These are phyloP conservation scores for Microchirus variegatus DNA, from an alignment of 2,797 vertebrate species.

Conservation along the genomic window DNA sequence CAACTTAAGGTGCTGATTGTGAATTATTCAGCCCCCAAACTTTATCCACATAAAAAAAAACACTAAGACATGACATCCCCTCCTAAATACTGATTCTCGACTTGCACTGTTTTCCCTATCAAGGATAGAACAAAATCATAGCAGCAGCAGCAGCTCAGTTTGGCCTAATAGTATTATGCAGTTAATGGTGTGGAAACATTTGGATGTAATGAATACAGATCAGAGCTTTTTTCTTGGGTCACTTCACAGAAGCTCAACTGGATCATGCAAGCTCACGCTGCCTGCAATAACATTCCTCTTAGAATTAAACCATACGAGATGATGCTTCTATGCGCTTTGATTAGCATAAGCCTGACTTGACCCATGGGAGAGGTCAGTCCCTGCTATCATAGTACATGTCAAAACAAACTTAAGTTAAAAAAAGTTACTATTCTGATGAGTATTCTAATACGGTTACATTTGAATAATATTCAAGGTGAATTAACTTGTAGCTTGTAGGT, in stretches of 20 bases:
- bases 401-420: conserved; percentile 16
- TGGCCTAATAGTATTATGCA: conserved; percentile 62
- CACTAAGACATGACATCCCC: conserved; percentile 41
- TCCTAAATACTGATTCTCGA: conserved; percentile 30
- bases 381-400: conserved; percentile 37
- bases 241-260: conserved; percentile 73
- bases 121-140: conserved; percentile 40
- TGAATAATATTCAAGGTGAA: too few relatives aligned
- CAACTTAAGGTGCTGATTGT: conserved; percentile 47
- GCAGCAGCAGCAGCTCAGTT: conserved; percentile 56
- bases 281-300: conserved; percentile 59
- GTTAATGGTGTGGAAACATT: conserved; percentile 78
- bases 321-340: conserved; percentile 49
- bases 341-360: conserved; percentile 46
- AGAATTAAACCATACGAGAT: conserved; percentile 53
- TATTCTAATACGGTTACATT: too few relatives aligned
- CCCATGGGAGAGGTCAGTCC: conserved; percentile 36
- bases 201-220: conserved; percentile 78
- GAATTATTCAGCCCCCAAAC: conserved; percentile 55
- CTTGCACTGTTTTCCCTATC: conserved; percentile 26
- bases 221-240: conserved; percentile 67
- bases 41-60: conserved; percentile 13
- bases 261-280: conserved; percentile 65
- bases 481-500: too few relatives aligned
- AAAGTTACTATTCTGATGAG: too few relatives aligned